These are phyloP conservation scores for Palloptera scutellata DNA, from an alignment of 2,888 invertebrate genomes.

Conservation along the genomic window DNA sequence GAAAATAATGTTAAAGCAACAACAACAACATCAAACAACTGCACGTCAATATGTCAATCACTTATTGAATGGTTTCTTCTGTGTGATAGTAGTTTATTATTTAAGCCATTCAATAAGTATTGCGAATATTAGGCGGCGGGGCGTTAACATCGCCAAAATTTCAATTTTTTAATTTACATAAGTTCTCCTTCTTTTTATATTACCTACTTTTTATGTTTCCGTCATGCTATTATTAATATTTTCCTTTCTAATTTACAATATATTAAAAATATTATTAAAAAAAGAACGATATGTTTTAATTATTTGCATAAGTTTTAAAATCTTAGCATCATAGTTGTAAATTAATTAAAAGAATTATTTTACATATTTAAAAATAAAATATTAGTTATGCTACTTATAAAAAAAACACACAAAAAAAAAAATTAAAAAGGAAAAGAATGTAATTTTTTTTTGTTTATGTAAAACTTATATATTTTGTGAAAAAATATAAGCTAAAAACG, in stretches of 20 bases:
- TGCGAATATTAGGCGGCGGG: conserved; percentile 29
- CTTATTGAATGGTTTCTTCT: conserved; percentile 43
- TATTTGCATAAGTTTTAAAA: conserved; percentile 23
- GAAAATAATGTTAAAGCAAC: background rate
- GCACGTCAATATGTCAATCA: background rate
- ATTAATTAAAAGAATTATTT: no score
- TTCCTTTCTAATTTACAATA: no score
- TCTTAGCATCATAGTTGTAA: background rate
- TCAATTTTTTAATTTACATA: no score
- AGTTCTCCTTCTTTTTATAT: no score
- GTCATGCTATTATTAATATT: no score
- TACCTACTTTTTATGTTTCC: no score
- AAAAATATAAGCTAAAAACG: conserved; percentile 36
- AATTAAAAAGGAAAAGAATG: conserved; percentile 39
- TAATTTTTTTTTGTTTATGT: conserved; percentile 42
- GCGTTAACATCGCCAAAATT: background rate
- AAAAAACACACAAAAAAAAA: conserved; percentile 40
- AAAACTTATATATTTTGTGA: conserved; percentile 35
- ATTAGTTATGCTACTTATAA: conserved; percentile 22
- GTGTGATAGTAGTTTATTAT: conserved; percentile 66
- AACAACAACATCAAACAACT: conserved; percentile 9
- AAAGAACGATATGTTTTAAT: conserved; percentile 29
- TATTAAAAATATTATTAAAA: conserved; percentile 5
- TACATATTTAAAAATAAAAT: background rate
- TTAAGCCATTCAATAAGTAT: conserved; percentile 47